These are phyloP conservation scores for Drosophila eohydei DNA, from an alignment of 2,888 invertebrate genomes.

Conservation along the genomic window DNA sequence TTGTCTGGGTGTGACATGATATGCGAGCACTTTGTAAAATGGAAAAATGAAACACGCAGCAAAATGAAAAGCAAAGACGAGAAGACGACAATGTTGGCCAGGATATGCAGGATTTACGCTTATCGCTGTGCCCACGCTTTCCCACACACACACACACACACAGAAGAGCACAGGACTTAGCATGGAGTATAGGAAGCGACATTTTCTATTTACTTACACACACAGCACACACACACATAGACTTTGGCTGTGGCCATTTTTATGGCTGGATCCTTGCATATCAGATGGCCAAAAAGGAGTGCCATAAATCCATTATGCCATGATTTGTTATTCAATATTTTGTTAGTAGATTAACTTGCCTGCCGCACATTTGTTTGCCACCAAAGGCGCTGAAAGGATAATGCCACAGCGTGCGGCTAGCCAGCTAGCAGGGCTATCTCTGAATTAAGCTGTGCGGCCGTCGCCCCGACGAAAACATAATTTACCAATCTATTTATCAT, in stretches of 20 bases:
- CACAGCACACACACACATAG: slow-evolving; percentile 6
- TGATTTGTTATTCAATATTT: slow-evolving; percentile 84
- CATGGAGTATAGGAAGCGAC: slow-evolving; percentile 56
- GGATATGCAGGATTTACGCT: slow-evolving; percentile 79
- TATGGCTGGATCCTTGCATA: slow-evolving; percentile 65
- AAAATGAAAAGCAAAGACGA: slow-evolving; percentile 58
- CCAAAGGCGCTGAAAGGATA: slow-evolving; percentile 61
- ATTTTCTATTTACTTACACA: slow-evolving; percentile 67
- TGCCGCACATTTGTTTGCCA: slow-evolving; percentile 72
- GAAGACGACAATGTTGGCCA: slow-evolving; percentile 63
- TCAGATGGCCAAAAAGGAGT: slow-evolving; percentile 72
- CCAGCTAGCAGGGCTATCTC: slow-evolving; percentile 16
- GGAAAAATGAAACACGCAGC: slow-evolving; percentile 71
- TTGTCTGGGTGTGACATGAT: slow-evolving; percentile 81
- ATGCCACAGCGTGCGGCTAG: slow-evolving; percentile 57
- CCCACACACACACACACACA: slow-evolving; percentile 26
- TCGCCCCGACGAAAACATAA: slow-evolving; percentile 65
- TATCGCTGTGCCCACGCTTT: slow-evolving; percentile 53
- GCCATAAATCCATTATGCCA: slow-evolving; percentile 82
- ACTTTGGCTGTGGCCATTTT: slow-evolving; percentile 61
- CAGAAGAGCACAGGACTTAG: slow-evolving; percentile 11
- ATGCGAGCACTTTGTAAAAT: slow-evolving; percentile 82
- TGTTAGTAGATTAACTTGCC: slow-evolving; percentile 82
- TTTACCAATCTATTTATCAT: slow-evolving; percentile 80
- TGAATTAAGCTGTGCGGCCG: slow-evolving; percentile 63